Evolutionary conservation across 2,113 vertebrate genomes (phyloP).

Genomic region (Urocitellus parryii): DNA sequence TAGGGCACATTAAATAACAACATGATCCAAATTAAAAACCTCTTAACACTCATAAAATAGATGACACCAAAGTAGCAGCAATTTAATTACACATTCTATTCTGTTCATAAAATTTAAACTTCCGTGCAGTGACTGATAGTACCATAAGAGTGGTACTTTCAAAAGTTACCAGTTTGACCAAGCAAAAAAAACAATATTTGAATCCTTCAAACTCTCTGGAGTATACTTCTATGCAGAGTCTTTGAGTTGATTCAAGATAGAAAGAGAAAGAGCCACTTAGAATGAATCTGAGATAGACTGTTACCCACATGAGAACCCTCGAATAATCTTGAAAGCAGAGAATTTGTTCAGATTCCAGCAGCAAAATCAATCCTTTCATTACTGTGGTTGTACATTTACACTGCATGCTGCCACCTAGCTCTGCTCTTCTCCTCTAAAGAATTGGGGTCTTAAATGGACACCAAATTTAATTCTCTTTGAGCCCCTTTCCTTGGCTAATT

Average conservation of each 20-base stretch:
- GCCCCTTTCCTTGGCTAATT: neutral
- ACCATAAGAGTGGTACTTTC: neutral
- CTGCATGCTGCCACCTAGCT: neutral
- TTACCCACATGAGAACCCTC: slow-evolving; percentile 53
- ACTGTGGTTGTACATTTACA: neutral
- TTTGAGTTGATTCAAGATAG: slow-evolving; percentile 56
- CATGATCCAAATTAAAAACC: neutral
- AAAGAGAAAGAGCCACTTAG: slow-evolving; percentile 72
- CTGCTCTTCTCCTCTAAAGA: neutral
- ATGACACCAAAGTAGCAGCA: neutral
- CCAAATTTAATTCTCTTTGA: neutral
- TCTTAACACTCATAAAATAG: neutral
- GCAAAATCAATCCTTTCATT: slow-evolving; percentile 46
- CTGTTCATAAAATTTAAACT: neutral
- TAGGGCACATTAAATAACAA: neutral
- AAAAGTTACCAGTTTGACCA: neutral
- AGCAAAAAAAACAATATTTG: slow-evolving; percentile 35
- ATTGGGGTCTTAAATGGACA: neutral
- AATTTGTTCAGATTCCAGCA: slow-evolving; percentile 24
- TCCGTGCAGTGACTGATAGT: neutral
- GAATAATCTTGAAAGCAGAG: slow-evolving; percentile 64
- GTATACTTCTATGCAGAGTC: slow-evolving; percentile 36
- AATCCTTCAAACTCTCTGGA: slow-evolving; percentile 44
- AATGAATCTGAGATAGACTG: slow-evolving; percentile 53
- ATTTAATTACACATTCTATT: neutral